Evolutionary conservation across 2,888 invertebrate species (phyloP).

Genomic region (Tortrix viridana): DNA sequence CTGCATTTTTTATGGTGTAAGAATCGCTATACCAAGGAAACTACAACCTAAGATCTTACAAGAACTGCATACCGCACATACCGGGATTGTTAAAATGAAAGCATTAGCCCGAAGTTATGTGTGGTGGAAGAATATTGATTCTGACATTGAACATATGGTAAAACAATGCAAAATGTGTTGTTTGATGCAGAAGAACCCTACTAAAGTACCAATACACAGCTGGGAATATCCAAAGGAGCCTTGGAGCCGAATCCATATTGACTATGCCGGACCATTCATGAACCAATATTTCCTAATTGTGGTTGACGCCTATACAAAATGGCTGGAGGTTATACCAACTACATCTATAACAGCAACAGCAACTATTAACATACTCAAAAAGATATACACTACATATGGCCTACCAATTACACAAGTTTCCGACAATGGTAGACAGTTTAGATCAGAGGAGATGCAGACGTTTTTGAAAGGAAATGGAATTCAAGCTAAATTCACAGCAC

Average conservation of each 20-base stretch:
- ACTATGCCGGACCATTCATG: slow-evolving; percentile 40
- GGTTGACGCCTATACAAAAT: slow-evolving; percentile 38
- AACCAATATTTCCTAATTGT: slow-evolving; percentile 38
- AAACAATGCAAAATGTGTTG: slow-evolving; percentile 37
- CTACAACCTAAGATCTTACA: slow-evolving; percentile 24
- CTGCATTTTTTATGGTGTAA: slow-evolving; percentile 36
- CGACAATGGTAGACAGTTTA: slow-evolving; percentile 39
- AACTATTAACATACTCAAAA: slow-evolving; percentile 33
- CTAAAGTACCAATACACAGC: slow-evolving; percentile 36
- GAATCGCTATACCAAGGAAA: slow-evolving; percentile 28
- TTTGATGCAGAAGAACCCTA: slow-evolving; percentile 33
- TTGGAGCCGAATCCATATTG: slow-evolving; percentile 50
- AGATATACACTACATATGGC: slow-evolving; percentile 24
- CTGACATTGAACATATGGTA: slow-evolving; percentile 42
- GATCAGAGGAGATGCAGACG: slow-evolving; percentile 36
- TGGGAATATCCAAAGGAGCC: slow-evolving; percentile 40
- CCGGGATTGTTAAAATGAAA: slow-evolving; percentile 49
- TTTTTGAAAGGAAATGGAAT: slow-evolving; percentile 41
- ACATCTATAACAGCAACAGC: slow-evolving; percentile 33
- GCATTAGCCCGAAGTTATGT: slow-evolving; percentile 41
- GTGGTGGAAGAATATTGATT: slow-evolving; percentile 44
- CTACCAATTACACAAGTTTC: slow-evolving; percentile 34
- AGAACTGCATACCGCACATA: slow-evolving; percentile 40
- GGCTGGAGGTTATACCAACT: slow-evolving; percentile 13
- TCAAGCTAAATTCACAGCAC: slow-evolving; percentile 32